Base-by-base conservation (phyloP, 2,113 vertebrate species). In the Aplodontia rufa region DNA sequence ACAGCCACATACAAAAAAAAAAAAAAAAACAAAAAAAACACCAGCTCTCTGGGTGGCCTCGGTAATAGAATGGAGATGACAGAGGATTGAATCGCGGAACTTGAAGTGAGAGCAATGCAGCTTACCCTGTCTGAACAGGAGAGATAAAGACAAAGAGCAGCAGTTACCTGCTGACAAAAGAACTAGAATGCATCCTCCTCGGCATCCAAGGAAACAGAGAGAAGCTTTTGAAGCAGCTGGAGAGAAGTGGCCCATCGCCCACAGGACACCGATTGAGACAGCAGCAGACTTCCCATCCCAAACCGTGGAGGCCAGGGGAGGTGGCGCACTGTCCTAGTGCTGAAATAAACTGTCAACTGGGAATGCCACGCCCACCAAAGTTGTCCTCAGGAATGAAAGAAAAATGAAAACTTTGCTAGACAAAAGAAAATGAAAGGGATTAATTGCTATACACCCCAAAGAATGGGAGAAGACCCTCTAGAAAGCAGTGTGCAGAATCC, bases 291-390 rank as follows among this genome's bases (percentile, higher is more conserved):
- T 68, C 87, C 26, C 40, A 4, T 26, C 49, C 58, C 14, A 55
- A 37, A 12, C 53, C n/a, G 2, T 0, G 3, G 40, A 68, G 14
- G 32, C 68, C 30, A 0, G 17, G 8, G 58, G n/a, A 14, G 30
- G n/a, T 32, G 42, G 17, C 45, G 32, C 16, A 5, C 19, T 64
- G 22, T 51, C 40, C n/a, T 32, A 40, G 58, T 26, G 28, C 66
- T 32, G 53, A 51, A n/a, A 30, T 66, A 40, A 66, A 17, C 2
- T 3, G 32, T 30, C 19, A 58, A 3, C 1, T 58, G 20, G n/a
- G 9, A 66, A 19, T 64, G 53, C 66, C 58, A 22, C 35, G 32
- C 11, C 26, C 69, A 40, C 14, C 16, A 71, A 51, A 72, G 32
- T 12, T 4, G 20, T 17, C 53, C 45, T 19, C 55, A 26, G 28